Percentiles rank a stretch among this genome's conserved stretches.
phyloP scores from a whole-genome alignment of 2,113 vertebrate species.

The Asarcornis scutulata region DNA sequence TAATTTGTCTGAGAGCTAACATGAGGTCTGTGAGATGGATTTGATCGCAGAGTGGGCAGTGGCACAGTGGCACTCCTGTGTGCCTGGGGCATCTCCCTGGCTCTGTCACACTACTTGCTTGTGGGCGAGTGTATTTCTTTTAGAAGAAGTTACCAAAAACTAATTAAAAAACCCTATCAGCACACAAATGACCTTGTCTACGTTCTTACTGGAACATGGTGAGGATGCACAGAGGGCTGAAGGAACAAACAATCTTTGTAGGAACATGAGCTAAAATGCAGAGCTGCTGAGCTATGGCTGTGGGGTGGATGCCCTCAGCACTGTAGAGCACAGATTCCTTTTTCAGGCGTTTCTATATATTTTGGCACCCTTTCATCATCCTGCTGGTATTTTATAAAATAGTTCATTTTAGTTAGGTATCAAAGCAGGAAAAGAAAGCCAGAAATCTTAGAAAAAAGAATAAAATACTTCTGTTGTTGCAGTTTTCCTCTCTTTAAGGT shows the following conservation, averaged over 20 bases:
- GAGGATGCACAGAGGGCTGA: background rate
- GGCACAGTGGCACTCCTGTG: background rate
- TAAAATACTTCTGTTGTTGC: background rate
- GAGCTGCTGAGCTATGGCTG: background rate
- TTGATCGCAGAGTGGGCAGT: fast-evolving
- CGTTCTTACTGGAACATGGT: background rate
- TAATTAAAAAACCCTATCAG: background rate
- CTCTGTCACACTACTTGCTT: background rate
- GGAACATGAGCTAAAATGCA: background rate
- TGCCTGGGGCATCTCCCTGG: fast-evolving
- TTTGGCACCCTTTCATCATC: background rate
- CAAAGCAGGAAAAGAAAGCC: background rate
- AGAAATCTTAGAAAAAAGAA: background rate
- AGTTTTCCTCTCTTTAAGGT: background rate
- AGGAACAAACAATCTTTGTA: background rate
- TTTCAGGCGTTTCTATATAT: background rate
- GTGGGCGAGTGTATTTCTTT: background rate
- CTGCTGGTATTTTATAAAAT: background rate
- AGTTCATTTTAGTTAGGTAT: background rate
- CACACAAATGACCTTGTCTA: fast-evolving
- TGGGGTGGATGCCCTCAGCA: fast-evolving
- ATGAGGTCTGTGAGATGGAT: background rate
- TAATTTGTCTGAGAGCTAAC: fast-evolving
- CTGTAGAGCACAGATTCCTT: background rate
- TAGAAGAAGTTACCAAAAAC: background rate